phyloP scores from a whole-genome alignment of 2,888 invertebrate genomes.

The Eupithecia inturbata region DNA sequence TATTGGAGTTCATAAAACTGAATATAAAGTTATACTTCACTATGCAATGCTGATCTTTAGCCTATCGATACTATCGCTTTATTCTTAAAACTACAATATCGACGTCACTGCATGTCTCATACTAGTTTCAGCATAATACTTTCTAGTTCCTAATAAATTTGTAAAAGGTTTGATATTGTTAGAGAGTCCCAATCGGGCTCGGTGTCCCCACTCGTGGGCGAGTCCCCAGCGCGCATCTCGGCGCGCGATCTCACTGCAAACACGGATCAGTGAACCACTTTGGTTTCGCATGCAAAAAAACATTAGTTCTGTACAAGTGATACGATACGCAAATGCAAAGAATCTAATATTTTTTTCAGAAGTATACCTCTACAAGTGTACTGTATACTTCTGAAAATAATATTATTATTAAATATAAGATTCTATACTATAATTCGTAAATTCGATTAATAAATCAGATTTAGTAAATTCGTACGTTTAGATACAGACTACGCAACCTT shows the following conservation, averaged over 20 bases:
- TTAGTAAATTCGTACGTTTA: background rate
- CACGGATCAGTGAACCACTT: conserved; percentile 2
- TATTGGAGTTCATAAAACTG: conserved; percentile 10
- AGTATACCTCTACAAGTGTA: no score
- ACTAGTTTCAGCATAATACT: background rate
- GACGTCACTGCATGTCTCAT: no score
- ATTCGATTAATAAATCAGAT: no score
- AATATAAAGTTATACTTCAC: background rate
- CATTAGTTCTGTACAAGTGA: background rate
- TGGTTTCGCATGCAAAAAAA: background rate
- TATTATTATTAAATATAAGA: no score
- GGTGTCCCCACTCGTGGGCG: background rate
- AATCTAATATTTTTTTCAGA: no score
- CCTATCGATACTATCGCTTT: background rate
- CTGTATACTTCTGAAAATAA: no score
- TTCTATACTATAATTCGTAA: no score
- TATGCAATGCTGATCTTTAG: background rate
- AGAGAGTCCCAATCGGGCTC: background rate
- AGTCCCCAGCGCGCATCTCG: background rate
- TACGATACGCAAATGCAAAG: background rate
- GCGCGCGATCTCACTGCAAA: background rate
- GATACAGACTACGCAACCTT: background rate
- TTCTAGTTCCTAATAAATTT: background rate
- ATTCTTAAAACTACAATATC: background rate
- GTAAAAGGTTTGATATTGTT: background rate